Percentiles rank a stretch among this genome's conserved stretches.
These are phyloP conservation scores for Melitaea athalia DNA, from an alignment of 2,888 invertebrate species.

Conservation along the genomic window DNA sequence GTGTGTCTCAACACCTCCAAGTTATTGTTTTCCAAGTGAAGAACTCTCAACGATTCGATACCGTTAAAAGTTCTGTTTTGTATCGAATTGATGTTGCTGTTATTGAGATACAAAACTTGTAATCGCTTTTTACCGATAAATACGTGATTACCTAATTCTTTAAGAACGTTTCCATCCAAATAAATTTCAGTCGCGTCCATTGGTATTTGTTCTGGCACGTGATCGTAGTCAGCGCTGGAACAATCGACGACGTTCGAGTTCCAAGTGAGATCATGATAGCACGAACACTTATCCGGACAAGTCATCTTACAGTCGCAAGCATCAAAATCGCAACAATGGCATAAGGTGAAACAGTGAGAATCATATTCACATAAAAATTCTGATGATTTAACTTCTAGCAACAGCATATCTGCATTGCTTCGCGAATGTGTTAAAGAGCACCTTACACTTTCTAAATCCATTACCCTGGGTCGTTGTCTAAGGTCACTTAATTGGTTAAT, in stretches of 20 bases:
- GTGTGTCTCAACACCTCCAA: slow-evolving; percentile 87
- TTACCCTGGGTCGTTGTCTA: slow-evolving; percentile 88
- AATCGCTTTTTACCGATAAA: slow-evolving; percentile 93
- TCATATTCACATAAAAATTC: slow-evolving; percentile 92
- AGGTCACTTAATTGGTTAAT: slow-evolving; percentile 88
- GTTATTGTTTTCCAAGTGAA: slow-evolving; percentile 90
- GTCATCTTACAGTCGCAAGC: slow-evolving; percentile 96
- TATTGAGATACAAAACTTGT: slow-evolving; percentile 89
- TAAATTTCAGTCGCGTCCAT: slow-evolving; percentile 95
- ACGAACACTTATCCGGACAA: slow-evolving; percentile 92
- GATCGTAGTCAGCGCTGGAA: slow-evolving; percentile 87
- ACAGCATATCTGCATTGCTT: slow-evolving; percentile 83
- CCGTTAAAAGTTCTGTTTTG: slow-evolving; percentile 93
- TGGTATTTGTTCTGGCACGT: slow-evolving; percentile 90
- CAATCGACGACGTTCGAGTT: slow-evolving; percentile 93
- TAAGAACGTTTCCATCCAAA: slow-evolving; percentile 91
- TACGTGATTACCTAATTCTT: slow-evolving; percentile 90
- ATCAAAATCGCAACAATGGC: slow-evolving; percentile 95
- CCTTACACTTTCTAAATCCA: slow-evolving; percentile 89
- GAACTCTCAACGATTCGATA: slow-evolving; percentile 86
- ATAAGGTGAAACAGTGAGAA: slow-evolving; percentile 91
- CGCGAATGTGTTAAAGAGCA: slow-evolving; percentile 88
- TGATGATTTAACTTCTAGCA: slow-evolving; percentile 86
- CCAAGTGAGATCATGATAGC: slow-evolving; percentile 94
- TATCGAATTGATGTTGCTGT: slow-evolving; percentile 88